Base-by-base conservation (phyloP, 1,140 invertebrate genomes). In the Epicauta chinensis region DNA sequence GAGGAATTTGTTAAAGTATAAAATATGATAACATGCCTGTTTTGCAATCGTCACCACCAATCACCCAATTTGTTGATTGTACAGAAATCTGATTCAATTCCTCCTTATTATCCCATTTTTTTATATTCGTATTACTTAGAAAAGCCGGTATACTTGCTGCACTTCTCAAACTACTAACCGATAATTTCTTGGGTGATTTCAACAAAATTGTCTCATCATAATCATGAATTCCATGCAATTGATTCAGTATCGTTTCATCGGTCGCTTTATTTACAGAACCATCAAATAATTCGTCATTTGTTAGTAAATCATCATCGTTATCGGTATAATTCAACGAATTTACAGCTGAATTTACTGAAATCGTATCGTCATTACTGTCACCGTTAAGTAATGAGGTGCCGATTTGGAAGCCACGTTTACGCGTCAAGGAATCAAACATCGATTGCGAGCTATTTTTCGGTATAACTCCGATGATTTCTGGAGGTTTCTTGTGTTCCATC, bases 1-100 rank as follows among this genome's bases (percentile, higher is more conserved):
- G 7, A 23, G 23, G 23, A 23, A 23, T 5, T 23, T 23, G 23
- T 23, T 23, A 23, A 34, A 34, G 9, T 13, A 51, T 32, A 17
- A 36, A 51, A 12, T 14, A 34, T 45, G 23, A 36, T 46, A 60
- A 68, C 66, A 65, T 68, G 66, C 66, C 66, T 68, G 65, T 58
- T 52, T 68, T 62, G 54, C 57, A 60, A 54, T 30, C n/a, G n/a
- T n/a, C 32, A 49, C 61, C 65, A 58, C 60, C 63, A 56, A 57
- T 38, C 30, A 64, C 55, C 65, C 62, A 64, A 59, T 46, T 53
- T 53, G 38, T 40, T 55, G 35, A 39, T 42, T 39, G 49, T 52
- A 38, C 17, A 43, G 61, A 58, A 42, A 56, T 53, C 14, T 56
- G 49, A 56, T 69, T 61, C 34, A 67, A 53, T 13, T 62, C 58